Evolutionary conservation across 2,888 invertebrate species (phyloP).

Genomic region (Timandra comae): DNA sequence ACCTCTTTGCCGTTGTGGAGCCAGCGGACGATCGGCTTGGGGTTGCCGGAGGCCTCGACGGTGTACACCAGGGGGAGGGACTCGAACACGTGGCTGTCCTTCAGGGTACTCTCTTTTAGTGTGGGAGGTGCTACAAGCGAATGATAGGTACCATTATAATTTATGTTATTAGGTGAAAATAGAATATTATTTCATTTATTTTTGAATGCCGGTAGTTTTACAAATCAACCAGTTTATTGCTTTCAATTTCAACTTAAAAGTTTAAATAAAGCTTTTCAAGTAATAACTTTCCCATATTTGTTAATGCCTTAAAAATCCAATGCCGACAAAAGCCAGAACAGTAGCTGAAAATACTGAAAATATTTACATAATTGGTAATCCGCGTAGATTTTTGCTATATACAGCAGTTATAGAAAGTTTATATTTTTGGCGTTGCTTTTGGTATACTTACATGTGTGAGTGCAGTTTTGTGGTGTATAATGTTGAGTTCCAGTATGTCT

Average conservation of each 20-base stretch:
- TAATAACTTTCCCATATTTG: too few relatives aligned
- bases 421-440: conserved; percentile 16
- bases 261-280: too few relatives aligned
- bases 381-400: conserved; percentile 43
- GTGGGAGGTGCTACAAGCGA: conserved; percentile 80
- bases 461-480: conserved; percentile 3
- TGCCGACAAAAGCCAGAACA: conserved; percentile 27
- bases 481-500: conserved; percentile 15
- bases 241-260: too few relatives aligned
- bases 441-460: conserved; percentile 28
- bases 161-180: too few relatives aligned
- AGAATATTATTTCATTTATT: too few relatives aligned
- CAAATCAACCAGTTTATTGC: too few relatives aligned
- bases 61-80: conserved; percentile 89
- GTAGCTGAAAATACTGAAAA: conserved; percentile 41
- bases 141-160: background rate
- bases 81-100: conserved; percentile 85
- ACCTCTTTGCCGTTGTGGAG: conserved; percentile 85
- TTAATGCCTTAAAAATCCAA: too few relatives aligned
- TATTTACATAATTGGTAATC: conserved; percentile 35
- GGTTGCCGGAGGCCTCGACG: conserved; percentile 85
- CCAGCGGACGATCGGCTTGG: conserved; percentile 88
- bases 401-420: conserved; percentile 52
- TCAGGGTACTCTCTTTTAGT: conserved; percentile 83
- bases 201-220: too few relatives aligned